Base-by-base conservation (phyloP, 2,888 invertebrate genomes). In the Embidobia sp. region DNA sequence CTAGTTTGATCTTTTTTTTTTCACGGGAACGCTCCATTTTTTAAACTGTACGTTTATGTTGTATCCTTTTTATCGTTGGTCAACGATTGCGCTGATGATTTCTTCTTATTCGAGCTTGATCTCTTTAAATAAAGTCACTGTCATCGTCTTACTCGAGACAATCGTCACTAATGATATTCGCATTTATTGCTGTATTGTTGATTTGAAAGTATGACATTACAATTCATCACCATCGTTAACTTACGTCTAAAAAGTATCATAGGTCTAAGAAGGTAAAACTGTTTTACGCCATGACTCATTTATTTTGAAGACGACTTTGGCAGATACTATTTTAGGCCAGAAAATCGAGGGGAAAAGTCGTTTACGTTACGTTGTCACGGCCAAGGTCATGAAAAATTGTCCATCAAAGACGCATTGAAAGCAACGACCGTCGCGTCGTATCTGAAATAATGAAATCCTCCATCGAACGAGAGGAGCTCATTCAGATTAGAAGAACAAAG, bases 141-240 rank as follows among this genome's bases (percentile, higher is more conserved):
- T 29, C 64, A 42, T 64, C 57, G 64, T 64, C 35, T 37, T 42
- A 33, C 33, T 51, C 13, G 29, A 16, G 15, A 37, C 33, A 53
- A 31, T 31, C 13, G n/a, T 46, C 48, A 33, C 40, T 61, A 49
- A 6, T 57, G 64, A 74, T 74, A 57, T 59, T 74, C 42, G 44
- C 53, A 48, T 55, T 76, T 76, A 76, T 76, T 76, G 69, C 75
- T 76, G 40, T 27, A 42, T 53, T 57, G 44, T 69, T 63, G 51
- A 29, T 29, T 67, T 63, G 18, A 40, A 64, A 48, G 67, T 67
- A 75, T 55, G 75, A 53, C 61, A 51, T 42, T 67, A 46, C 33
- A 42, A 27, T 55, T 48, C 55, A 22, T 59, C 51, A n/a, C 22
- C 49, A 48, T 51, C 59, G 7, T 67, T 55, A 66, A 48, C 55